phyloP scores from a whole-genome alignment of 2,888 invertebrate genomes.

The Brachyptera risi region DNA sequence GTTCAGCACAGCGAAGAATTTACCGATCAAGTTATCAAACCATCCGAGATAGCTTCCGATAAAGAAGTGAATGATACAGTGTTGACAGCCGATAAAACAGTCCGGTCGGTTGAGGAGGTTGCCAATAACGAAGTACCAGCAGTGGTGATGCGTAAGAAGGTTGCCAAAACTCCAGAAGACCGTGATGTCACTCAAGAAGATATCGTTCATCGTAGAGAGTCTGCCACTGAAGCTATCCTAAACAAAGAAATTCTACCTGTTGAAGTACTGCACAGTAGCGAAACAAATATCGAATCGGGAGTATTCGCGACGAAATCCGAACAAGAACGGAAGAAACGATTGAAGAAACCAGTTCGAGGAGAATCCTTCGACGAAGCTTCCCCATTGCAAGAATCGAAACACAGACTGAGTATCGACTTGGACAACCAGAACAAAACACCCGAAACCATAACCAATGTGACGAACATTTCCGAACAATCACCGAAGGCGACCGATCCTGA shows the following conservation, averaged over 20 bases:
- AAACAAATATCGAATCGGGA: background rate
- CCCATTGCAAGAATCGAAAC: too few relatives aligned
- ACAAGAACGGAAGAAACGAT: background rate
- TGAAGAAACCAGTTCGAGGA: conserved; percentile 17
- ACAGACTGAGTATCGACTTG: too few relatives aligned
- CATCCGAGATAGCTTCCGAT: background rate
- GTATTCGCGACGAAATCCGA: background rate
- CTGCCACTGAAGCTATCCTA: background rate
- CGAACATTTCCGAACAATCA: background rate
- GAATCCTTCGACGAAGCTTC: conserved; percentile 25
- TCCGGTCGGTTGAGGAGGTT: background rate
- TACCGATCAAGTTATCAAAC: background rate
- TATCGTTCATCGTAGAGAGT: conserved; percentile 1
- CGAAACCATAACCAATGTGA: background rate
- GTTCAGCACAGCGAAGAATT: background rate
- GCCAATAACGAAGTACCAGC: too few relatives aligned
- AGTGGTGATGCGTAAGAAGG: too few relatives aligned
- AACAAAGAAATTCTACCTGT: background rate
- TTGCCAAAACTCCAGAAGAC: background rate
- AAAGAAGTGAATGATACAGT: background rate
- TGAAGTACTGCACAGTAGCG: background rate
- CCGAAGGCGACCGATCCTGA: background rate
- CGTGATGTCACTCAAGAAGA: background rate
- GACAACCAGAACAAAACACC: background rate
- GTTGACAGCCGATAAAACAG: background rate